Evolutionary conservation across 1,140 invertebrate species (phyloP).

Genomic region (Meteorus sp.): DNA sequence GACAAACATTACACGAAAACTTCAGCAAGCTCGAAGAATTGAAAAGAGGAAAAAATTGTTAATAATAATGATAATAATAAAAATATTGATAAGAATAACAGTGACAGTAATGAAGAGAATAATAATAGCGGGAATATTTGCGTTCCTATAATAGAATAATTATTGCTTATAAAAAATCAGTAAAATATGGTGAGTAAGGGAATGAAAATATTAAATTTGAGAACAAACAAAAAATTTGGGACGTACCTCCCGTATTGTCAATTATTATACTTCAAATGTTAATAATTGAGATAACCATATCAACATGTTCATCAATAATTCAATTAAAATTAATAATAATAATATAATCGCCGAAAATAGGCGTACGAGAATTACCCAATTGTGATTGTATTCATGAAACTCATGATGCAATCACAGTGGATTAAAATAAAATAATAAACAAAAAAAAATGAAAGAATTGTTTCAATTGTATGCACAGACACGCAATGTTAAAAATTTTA

Average conservation of each 20-base stretch:
- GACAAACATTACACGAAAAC: too few relatives aligned
- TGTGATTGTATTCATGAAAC: conserved; percentile 31
- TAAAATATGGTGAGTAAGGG: conserved; percentile 50
- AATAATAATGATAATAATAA: too few relatives aligned
- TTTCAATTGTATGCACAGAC: not conserved
- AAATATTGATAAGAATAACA: too few relatives aligned
- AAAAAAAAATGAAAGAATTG: conserved; percentile 3
- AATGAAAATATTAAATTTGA: conserved; percentile 44
- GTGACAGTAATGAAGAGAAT: too few relatives aligned
- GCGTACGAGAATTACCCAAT: conserved; percentile 47
- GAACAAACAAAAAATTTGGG: conserved; percentile 51
- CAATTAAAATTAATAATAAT: conserved; percentile 26
- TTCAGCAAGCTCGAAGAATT: too few relatives aligned
- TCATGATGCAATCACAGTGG: conserved; percentile 38
- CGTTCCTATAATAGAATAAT: too few relatives aligned
- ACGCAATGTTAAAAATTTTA: not conserved
- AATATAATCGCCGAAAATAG: conserved; percentile 48
- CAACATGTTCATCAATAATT: conserved; percentile 14
- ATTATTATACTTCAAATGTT: conserved; percentile 29
- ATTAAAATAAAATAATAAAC: conserved; percentile 21
- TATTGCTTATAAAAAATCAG: conserved; percentile 37
- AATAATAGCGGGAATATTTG: too few relatives aligned
- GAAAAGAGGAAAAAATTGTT: too few relatives aligned
- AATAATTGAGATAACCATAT: conserved; percentile 28
- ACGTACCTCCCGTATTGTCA: conserved; percentile 53